These are phyloP conservation scores for Andrena cerasifolii DNA, from an alignment of 1,140 invertebrate species.

Conservation along the genomic window DNA sequence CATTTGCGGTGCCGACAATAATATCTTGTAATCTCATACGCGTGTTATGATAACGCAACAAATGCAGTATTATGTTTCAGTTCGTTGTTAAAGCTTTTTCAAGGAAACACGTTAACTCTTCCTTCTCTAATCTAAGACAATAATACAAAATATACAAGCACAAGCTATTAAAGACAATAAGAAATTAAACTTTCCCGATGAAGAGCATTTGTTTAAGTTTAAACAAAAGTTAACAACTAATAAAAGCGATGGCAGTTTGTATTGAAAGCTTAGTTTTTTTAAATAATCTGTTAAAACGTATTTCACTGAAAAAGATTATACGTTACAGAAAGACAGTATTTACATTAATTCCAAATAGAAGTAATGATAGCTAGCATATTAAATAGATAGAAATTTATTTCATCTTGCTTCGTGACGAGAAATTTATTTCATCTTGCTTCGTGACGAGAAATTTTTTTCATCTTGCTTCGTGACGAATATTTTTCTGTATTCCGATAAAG, in stretches of 20 bases:
- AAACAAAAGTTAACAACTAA: no score
- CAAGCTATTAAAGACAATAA: slow-evolving; percentile 15
- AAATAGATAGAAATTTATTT: no score
- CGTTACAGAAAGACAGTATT: no score
- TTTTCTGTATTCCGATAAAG: neutral
- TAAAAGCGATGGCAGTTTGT: no score
- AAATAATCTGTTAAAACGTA: neutral
- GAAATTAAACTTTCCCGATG: no score
- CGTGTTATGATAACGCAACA: slow-evolving; percentile 58
- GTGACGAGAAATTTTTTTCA: no score
- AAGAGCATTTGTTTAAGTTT: no score
- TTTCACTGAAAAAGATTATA: neutral
- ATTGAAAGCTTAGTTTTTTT: neutral
- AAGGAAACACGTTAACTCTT: slow-evolving; percentile 43
- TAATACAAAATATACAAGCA: neutral
- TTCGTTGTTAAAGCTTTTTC: neutral
- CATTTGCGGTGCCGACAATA: slow-evolving; percentile 57
- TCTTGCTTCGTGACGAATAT: no score
- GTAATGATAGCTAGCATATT: no score
- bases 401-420: no score
- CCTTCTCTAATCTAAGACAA: slow-evolving; percentile 16
- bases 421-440: no score
- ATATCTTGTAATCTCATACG: slow-evolving; percentile 54
- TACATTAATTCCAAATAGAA: no score
- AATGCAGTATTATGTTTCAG: slow-evolving; percentile 19